These are phyloP conservation scores for Acanthis flammea DNA, from an alignment of 2,797 vertebrate species.

Conservation along the genomic window DNA sequence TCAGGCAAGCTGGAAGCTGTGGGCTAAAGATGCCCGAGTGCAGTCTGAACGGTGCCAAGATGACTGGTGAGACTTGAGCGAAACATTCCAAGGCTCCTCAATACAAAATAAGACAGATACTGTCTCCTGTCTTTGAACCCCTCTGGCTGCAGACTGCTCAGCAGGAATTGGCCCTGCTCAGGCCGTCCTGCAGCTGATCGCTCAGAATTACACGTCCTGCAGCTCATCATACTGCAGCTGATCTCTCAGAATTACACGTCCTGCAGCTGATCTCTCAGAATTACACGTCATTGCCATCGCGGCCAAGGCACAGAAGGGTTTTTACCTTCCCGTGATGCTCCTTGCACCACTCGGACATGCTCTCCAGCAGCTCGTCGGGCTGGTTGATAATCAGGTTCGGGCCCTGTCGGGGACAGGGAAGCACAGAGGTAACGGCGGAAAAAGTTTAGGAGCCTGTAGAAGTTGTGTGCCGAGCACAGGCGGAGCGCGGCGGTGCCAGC, in stretches of 20 bases:
- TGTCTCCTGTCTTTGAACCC: neutral
- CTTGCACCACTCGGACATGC: conserved; percentile 97
- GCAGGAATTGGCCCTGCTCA: neutral
- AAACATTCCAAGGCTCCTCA: neutral
- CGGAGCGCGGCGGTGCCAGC: neutral
- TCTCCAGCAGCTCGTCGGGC: conserved; percentile 86
- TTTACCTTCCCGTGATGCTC: conserved; percentile 92
- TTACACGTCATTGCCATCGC: accelerated
- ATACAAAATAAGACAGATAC: accelerated
- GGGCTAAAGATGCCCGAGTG: accelerated
- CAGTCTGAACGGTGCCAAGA: neutral
- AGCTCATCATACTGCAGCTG: too few relatives aligned
- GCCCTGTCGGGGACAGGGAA: conserved; percentile 74
- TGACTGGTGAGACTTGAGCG: neutral
- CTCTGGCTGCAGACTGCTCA: neutral
- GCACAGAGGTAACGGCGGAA: accelerated
- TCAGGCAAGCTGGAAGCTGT: neutral
- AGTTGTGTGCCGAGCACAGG: accelerated
- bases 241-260: neutral
- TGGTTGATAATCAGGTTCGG: conserved; percentile 95
- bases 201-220: too few relatives aligned
- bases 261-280: neutral
- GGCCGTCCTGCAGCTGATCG: accelerated
- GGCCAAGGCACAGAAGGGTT: neutral
- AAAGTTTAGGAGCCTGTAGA: accelerated